phyloP scores from a whole-genome alignment of 1,140 invertebrate genomes.

The Anoplophora glabripennis region DNA sequence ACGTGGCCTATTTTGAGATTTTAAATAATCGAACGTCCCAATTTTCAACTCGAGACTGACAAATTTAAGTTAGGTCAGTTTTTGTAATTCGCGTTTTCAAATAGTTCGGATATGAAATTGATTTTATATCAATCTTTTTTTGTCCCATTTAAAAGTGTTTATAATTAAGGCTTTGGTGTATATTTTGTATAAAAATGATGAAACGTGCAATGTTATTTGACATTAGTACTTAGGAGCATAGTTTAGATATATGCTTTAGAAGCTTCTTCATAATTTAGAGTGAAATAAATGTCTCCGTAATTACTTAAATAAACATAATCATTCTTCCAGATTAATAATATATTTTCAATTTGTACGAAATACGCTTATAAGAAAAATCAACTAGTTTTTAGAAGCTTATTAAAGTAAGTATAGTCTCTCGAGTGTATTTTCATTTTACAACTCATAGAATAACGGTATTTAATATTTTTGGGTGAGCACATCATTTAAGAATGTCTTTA shows the following conservation, averaged over 20 bases:
- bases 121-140: no score
- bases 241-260: slow-evolving; percentile 1
- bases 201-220: slow-evolving; percentile 10
- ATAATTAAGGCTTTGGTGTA: slow-evolving; percentile 1
- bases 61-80: no score
- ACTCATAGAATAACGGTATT: no score
- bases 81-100: no score
- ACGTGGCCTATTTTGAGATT: not conserved
- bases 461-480: no score
- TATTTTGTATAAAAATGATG: slow-evolving; percentile 5
- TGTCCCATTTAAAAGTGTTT: no score
- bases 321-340: slow-evolving; percentile 9
- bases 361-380: slow-evolving; percentile 8
- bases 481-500: no score
- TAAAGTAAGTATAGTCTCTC: no score
- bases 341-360: not conserved
- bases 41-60: not conserved
- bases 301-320: not conserved
- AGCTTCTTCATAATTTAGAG: not conserved
- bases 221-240: not conserved
- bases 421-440: no score
- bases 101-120: no score
- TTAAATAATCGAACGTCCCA: not conserved
- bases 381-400: slow-evolving; percentile 6
- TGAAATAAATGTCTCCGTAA: not conserved